phyloP scores from a whole-genome alignment of 2,888 invertebrate genomes.

The Ornithoptera priamus region DNA sequence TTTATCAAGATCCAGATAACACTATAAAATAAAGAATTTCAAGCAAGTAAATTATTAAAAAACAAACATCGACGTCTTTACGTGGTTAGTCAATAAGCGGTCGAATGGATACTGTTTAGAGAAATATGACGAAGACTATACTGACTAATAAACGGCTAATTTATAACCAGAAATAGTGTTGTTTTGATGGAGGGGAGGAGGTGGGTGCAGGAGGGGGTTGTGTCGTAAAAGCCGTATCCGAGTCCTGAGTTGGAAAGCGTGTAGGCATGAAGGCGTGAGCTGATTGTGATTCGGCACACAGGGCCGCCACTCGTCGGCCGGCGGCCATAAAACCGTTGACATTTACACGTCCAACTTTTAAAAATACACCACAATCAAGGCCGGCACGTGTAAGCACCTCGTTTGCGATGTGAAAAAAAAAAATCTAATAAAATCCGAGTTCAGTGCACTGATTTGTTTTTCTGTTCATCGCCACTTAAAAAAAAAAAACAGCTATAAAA shows the following conservation, averaged over 20 bases:
- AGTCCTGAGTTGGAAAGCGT: neutral
- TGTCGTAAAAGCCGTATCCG: constrained; percentile 2
- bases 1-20: too few relatives aligned
- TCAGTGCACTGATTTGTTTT: constrained; percentile 13
- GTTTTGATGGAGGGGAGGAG: neutral
- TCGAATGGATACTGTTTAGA: neutral
- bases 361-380: constrained; percentile 29
- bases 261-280: constrained; percentile 2
- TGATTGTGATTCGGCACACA: constrained; percentile 15
- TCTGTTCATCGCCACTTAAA: neutral
- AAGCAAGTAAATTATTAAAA: too few relatives aligned
- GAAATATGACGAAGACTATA: constrained; percentile 3
- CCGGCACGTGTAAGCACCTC: constrained; percentile 26
- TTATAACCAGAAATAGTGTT: constrained; percentile 15
- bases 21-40: too few relatives aligned
- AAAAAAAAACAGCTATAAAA: neutral
- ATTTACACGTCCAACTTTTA: constrained; percentile 30
- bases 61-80: neutral
- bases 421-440: constrained; percentile 23
- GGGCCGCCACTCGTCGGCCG: constrained; percentile 5
- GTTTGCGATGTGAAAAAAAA: constrained; percentile 13
- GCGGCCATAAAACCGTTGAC: constrained; percentile 31
- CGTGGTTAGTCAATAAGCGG: neutral
- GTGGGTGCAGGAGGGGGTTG: neutral
- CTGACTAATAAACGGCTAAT: constrained; percentile 14